Conservation (phyloP, 2,797 vertebrate species). For the Fistularia commersonii region DNA sequence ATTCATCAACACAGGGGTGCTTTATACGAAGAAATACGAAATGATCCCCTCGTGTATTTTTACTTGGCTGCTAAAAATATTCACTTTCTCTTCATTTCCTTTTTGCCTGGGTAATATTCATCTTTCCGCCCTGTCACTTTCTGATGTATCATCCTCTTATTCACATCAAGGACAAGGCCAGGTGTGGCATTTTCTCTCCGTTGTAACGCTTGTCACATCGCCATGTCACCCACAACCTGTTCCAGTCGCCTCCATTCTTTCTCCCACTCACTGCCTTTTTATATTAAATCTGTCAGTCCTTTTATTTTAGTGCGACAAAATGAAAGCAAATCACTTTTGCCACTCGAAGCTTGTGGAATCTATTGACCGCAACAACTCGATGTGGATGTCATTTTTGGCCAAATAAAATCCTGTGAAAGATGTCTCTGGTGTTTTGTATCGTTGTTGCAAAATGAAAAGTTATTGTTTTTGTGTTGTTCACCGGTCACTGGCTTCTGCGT, state of each 20-base stretch:
- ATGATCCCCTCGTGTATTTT: conserved; percentile 47
- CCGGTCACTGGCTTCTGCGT: conserved; percentile 18
- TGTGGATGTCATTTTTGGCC: conserved; percentile 43
- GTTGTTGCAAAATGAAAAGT: conserved; percentile 29
- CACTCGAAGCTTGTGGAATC: conserved; percentile 39
- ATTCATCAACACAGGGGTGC: conserved; percentile 32
- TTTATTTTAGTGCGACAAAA: conserved; percentile 50
- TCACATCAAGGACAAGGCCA: conserved; percentile 74
- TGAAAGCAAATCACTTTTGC: conserved; percentile 52
- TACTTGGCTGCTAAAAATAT: conserved; percentile 55
- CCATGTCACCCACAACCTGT: conserved; percentile 53
- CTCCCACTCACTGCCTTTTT: conserved; percentile 48
- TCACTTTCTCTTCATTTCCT: conserved; percentile 40
- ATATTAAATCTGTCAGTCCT: conserved; percentile 67
- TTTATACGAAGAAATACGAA: conserved; percentile 40
- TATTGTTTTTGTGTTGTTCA: conserved; percentile 17
- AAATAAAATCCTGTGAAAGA: conserved; percentile 47
- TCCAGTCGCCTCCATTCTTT: conserved; percentile 36
- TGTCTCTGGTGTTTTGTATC: conserved; percentile 30
- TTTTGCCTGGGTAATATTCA: conserved; percentile 58
- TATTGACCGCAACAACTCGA: conserved; percentile 35
- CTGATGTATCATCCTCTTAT: conserved; percentile 69
- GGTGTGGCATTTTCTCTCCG: conserved; percentile 64
- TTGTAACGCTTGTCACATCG: conserved; percentile 58
- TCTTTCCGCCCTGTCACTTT: conserved; percentile 63